A percentile compares a stretch with the other conserved stretches of the same genome.
Evolutionary conservation across 2,797 vertebrate species (phyloP).

Genomic region (Typhlichthys subterraneus): DNA sequence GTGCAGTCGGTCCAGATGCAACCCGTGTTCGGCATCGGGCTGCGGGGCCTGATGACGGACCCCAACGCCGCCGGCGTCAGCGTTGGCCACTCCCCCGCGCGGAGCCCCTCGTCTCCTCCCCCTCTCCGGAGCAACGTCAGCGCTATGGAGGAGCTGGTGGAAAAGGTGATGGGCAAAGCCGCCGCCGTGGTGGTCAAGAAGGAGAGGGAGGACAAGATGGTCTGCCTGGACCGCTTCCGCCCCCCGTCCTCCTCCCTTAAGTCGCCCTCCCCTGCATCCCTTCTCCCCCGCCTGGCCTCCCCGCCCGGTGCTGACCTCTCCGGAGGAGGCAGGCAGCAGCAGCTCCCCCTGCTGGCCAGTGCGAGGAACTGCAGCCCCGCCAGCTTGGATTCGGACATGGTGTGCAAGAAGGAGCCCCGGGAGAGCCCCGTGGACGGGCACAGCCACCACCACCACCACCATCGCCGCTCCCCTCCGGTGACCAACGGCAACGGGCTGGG

Average conservation of each 20-base stretch:
- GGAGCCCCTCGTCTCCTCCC: conserved; percentile 88
- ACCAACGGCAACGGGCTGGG: conserved; percentile 92
- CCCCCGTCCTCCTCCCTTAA: conserved; percentile 84
- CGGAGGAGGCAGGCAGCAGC: conserved; percentile 56
- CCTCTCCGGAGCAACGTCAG: conserved; percentile 96
- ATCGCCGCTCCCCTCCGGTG: conserved; percentile 82
- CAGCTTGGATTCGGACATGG: conserved; percentile 78
- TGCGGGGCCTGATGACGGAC: conserved; percentile 71
- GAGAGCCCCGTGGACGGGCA: conserved; percentile 80
- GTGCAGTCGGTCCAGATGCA: conserved; percentile 94
- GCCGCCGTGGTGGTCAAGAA: conserved; percentile 78
- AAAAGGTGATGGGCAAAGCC: conserved; percentile 97
- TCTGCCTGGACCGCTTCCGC: conserved; percentile 80
- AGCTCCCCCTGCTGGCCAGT: conserved; percentile 30
- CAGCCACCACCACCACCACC: conserved; percentile 81
- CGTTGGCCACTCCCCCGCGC: conserved; percentile 84
- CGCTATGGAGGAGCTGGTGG: conserved; percentile 98
- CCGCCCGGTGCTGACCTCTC: conserved; percentile 75
- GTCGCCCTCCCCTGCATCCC: conserved; percentile 80
- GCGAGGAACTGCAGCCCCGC: conserved; percentile 80
- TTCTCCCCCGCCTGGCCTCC: conserved; percentile 80
- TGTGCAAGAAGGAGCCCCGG: conserved; percentile 88
- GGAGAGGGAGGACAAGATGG: conserved; percentile 88
- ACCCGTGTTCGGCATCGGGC: conserved; percentile 85
- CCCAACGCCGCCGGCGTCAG: conserved; percentile 53